These are phyloP conservation scores for Protobothrops flavoviridis DNA, from an alignment of 2,113 vertebrate species.

Conservation along the genomic window DNA sequence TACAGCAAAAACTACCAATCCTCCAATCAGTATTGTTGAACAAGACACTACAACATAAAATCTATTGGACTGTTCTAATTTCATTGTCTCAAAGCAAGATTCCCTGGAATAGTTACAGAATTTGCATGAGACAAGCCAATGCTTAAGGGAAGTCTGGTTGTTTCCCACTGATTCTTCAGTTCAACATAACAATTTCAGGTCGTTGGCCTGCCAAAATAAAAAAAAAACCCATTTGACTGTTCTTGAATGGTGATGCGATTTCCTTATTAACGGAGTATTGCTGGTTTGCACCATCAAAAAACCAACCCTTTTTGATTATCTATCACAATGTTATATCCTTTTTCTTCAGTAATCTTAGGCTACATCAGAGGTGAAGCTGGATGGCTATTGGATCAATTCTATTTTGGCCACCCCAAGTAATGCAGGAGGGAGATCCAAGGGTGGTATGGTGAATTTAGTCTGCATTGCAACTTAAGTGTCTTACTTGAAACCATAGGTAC, in stretches of 20 bases:
- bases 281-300: background rate
- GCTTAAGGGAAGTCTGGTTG: background rate
- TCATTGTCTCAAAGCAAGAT: background rate
- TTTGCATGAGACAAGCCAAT: background rate
- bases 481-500: too few relatives aligned
- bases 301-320: background rate
- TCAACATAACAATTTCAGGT: background rate
- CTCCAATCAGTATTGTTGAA: background rate
- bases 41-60: background rate
- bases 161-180: background rate
- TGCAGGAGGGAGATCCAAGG: background rate
- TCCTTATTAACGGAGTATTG: background rate
- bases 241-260: background rate
- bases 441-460: too few relatives aligned
- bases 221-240: background rate
- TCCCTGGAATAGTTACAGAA: background rate
- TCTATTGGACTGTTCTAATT: background rate
- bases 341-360: background rate
- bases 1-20: background rate
- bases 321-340: background rate
- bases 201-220: background rate
- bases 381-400: background rate
- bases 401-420: background rate
- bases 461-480: too few relatives aligned
- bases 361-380: background rate